phyloP scores from a whole-genome alignment of 2,888 invertebrate species.

The Toxonevra muliebris region DNA sequence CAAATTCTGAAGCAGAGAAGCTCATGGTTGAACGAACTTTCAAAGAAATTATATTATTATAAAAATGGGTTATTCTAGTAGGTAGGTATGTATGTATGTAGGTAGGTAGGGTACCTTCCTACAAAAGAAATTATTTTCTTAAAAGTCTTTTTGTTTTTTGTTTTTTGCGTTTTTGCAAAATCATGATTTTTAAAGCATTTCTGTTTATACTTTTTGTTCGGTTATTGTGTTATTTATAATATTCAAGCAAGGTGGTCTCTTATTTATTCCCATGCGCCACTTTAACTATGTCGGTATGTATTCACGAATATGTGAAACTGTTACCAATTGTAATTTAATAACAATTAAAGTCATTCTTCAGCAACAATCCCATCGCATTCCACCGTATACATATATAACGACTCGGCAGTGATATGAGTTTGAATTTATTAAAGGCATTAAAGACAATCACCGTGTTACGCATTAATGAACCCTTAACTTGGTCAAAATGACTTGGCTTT shows the following conservation, averaged over 20 bases:
- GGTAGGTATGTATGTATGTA: no score
- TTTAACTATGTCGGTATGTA: no score
- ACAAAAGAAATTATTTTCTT: neutral
- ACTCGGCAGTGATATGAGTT: neutral
- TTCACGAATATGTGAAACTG: conserved; percentile 1
- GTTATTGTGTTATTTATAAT: neutral
- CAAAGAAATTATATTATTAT: no score
- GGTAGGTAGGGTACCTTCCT: no score
- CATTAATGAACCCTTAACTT: conserved; percentile 61
- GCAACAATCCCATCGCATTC: neutral
- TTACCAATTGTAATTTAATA: conserved; percentile 16
- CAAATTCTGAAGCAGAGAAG: neutral
- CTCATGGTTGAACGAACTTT: conserved; percentile 7
- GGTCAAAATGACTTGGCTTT: conserved; percentile 54
- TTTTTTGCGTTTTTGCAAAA: neutral
- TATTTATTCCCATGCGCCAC: neutral
- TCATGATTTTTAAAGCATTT: conserved; percentile 5
- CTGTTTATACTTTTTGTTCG: neutral
- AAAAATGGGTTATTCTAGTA: no score
- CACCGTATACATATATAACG: no score
- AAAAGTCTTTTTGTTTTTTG: neutral
- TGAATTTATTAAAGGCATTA: conserved; percentile 15
- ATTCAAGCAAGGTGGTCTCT: conserved; percentile 2
- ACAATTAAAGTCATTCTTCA: conserved; percentile 9
- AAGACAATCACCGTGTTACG: conserved; percentile 53